These are phyloP conservation scores for Nemotelus nigrinus DNA, from an alignment of 2,888 invertebrate species.

Conservation along the genomic window DNA sequence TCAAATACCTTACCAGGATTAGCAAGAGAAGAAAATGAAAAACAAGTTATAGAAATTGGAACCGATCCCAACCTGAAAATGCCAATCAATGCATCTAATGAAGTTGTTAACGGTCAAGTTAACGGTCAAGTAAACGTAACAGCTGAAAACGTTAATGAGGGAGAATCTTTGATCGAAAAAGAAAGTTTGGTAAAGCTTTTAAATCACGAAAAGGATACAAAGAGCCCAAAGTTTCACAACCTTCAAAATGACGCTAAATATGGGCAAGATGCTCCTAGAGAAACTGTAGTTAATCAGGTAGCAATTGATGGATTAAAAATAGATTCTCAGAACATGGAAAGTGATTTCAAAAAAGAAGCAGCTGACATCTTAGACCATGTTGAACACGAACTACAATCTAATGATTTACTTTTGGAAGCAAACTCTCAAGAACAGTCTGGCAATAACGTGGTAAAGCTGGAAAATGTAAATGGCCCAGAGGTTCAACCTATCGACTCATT, in stretches of 20 bases:
- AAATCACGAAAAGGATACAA: background rate
- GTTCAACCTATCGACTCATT: too few relatives aligned
- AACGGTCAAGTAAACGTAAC: background rate
- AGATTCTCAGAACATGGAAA: background rate
- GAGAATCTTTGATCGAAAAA: background rate
- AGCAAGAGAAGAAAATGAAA: too few relatives aligned
- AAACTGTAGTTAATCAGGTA: background rate
- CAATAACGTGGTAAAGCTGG: too few relatives aligned
- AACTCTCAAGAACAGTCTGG: too few relatives aligned
- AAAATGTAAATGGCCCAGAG: too few relatives aligned
- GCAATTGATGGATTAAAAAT: background rate
- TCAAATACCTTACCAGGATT: too few relatives aligned
- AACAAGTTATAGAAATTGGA: too few relatives aligned
- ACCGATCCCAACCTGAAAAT: too few relatives aligned
- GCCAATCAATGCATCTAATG: too few relatives aligned
- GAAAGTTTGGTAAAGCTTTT: slow-evolving; percentile 1
- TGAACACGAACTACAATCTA: too few relatives aligned
- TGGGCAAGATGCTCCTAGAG: background rate
- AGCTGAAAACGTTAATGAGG: background rate
- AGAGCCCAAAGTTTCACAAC: background rate
- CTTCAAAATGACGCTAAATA: slow-evolving; percentile 27
- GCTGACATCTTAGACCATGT: background rate
- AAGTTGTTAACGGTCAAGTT: background rate
- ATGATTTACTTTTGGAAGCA: too few relatives aligned
- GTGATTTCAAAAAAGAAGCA: background rate